phyloP scores from a whole-genome alignment of 1,140 invertebrate genomes.

The Pseudoatta argentina region DNA sequence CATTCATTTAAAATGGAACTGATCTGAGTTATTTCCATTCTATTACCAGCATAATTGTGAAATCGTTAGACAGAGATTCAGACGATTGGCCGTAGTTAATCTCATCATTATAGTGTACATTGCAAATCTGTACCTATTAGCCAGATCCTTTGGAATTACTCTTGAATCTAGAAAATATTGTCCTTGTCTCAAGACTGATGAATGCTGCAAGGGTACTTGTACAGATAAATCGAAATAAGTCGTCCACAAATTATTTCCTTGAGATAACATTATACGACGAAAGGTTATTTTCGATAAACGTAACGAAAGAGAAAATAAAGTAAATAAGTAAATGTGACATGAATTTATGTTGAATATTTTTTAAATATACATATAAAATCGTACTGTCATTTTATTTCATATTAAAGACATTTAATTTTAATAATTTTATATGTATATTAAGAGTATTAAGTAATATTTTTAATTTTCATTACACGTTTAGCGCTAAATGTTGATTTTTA shows the following conservation, averaged over 20 bases:
- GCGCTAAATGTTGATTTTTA: not conserved
- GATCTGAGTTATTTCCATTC: slow-evolving; percentile 70
- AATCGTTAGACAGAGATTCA: not conserved
- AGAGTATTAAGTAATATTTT: too few relatives aligned
- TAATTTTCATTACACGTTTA: not conserved
- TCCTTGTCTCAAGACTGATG: slow-evolving; percentile 8
- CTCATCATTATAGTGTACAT: slow-evolving; percentile 7
- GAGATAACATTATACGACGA: not conserved
- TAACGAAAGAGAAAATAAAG: not conserved
- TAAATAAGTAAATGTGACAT: not conserved
- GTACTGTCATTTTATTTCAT: not conserved
- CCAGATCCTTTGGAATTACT: slow-evolving; percentile 11
- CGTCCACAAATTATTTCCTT: not conserved
- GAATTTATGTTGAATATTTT: not conserved
- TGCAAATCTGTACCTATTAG: slow-evolving; percentile 1
- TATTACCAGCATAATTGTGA: slow-evolving; percentile 57
- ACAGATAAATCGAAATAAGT: not conserved
- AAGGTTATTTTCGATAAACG: not conserved
- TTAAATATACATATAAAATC: not conserved
- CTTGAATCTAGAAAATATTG: slow-evolving; percentile 1
- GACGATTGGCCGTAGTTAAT: slow-evolving; percentile 15
- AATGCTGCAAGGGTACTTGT: not conserved
- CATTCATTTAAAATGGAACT: slow-evolving; percentile 56
- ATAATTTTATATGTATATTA: not conserved
- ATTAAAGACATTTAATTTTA: not conserved